These are phyloP conservation scores for Fukomys damarensis DNA, from an alignment of 2,113 vertebrate species.

Conservation along the genomic window DNA sequence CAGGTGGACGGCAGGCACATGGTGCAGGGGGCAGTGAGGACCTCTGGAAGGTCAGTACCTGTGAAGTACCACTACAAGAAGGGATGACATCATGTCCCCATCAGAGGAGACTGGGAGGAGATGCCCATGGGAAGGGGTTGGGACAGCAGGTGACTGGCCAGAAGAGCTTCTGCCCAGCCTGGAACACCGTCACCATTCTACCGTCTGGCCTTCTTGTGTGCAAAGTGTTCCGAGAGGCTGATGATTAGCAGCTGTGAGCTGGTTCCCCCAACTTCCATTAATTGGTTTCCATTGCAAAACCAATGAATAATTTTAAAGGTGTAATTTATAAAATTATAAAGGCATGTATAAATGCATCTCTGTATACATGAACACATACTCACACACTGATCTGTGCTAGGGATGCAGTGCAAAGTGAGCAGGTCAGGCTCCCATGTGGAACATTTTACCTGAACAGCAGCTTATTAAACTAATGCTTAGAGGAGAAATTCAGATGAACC, in stretches of 20 bases:
- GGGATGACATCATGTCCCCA: not conserved
- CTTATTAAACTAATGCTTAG: not conserved
- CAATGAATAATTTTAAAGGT: not conserved
- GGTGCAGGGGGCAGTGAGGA: not conserved
- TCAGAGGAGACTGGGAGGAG: not conserved
- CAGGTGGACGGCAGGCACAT: not conserved
- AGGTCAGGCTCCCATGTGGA: not conserved
- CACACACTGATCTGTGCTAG: not conserved
- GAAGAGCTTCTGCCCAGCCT: not conserved
- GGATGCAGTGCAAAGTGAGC: not conserved
- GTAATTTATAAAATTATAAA: not conserved
- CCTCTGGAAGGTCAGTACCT: not conserved
- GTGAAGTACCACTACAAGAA: not conserved
- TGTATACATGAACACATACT: not conserved
- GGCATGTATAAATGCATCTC: too few species aligned
- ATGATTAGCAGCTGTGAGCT: not conserved
- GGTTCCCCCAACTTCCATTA: not conserved
- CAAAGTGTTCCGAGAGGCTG: not conserved
- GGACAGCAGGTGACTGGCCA: not conserved
- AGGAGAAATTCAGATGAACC: constrained; percentile 51
- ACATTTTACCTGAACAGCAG: not conserved
- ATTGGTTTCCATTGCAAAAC: not conserved
- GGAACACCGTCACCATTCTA: not conserved
- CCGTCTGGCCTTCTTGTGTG: not conserved
- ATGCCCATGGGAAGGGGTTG: not conserved